Evolutionary conservation across 1,140 invertebrate genomes (phyloP).

Genomic region (Phthorimaea operculella): DNA sequence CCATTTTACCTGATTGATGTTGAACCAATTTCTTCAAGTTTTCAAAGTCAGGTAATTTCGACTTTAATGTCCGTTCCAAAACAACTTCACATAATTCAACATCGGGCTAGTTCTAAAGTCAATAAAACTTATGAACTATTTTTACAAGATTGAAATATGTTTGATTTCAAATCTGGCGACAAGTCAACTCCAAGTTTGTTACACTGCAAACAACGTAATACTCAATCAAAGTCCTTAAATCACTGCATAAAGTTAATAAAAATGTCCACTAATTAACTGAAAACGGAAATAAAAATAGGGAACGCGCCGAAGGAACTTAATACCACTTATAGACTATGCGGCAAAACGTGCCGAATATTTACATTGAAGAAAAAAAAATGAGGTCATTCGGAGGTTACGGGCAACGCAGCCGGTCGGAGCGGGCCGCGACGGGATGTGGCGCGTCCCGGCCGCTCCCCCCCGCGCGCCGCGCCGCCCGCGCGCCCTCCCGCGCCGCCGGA

Average conservation of each 20-base stretch:
- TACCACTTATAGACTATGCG: slow-evolving; percentile 67
- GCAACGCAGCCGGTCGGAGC: slow-evolving; percentile 64
- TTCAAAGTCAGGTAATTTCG: no score
- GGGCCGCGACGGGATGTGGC: slow-evolving; percentile 63
- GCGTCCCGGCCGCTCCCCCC: slow-evolving; percentile 25
- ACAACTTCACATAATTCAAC: slow-evolving; percentile 41
- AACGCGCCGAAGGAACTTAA: slow-evolving; percentile 61
- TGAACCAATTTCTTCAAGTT: no score
- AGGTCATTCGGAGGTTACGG: slow-evolving; percentile 67
- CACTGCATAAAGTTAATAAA: slow-evolving; percentile 38
- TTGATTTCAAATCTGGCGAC: slow-evolving; percentile 20
- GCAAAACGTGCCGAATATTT: slow-evolving; percentile 65
- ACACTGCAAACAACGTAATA: slow-evolving; percentile 42
- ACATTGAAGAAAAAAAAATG: slow-evolving; percentile 67
- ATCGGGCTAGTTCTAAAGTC: slow-evolving; percentile 35
- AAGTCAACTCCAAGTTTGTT: slow-evolving; percentile 39
- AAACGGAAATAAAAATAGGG: slow-evolving; percentile 34
- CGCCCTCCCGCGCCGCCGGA: slow-evolving; percentile 30
- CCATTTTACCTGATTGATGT: no score
- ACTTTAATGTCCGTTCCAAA: slow-evolving; percentile 5
- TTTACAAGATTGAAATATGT: slow-evolving; percentile 25
- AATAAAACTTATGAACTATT: slow-evolving; percentile 31
- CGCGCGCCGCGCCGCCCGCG: slow-evolving; percentile 16
- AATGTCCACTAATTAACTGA: slow-evolving; percentile 38
- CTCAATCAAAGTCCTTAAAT: slow-evolving; percentile 33